Evolutionary conservation across 2,797 vertebrate genomes (phyloP).

Genomic region (Sitta carolinensis): DNA sequence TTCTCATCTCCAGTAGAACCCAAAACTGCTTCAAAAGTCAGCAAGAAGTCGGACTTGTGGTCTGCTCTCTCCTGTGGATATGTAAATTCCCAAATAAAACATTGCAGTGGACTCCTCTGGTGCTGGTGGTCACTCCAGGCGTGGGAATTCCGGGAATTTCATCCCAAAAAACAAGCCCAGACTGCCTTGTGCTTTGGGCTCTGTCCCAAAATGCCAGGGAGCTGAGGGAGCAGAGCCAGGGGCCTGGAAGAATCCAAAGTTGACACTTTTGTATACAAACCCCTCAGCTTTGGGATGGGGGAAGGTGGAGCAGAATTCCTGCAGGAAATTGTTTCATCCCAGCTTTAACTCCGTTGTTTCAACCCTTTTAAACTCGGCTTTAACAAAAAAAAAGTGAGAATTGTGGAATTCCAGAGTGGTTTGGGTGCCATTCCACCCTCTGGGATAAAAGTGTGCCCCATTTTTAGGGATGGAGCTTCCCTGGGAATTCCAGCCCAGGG

Average conservation of each 20-base stretch:
- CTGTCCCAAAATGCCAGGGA: background rate
- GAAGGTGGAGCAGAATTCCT: background rate
- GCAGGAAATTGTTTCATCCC: fast-evolving
- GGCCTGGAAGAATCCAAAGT: background rate
- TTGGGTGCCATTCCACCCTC: background rate
- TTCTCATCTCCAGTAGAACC: conserved; percentile 55
- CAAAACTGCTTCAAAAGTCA: conserved; percentile 57
- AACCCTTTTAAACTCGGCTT: background rate
- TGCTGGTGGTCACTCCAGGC: background rate
- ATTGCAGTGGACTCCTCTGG: conserved; percentile 61
- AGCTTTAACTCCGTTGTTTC: fast-evolving
- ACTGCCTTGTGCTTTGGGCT: background rate
- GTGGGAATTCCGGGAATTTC: background rate
- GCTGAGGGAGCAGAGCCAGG: background rate
- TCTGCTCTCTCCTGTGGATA: conserved; percentile 75
- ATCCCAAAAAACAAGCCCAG: background rate
- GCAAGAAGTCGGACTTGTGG: conserved; percentile 34
- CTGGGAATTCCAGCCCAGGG: background rate
- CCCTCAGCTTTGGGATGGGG: background rate
- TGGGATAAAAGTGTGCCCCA: too few relatives aligned
- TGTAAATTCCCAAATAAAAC: conserved; percentile 82
- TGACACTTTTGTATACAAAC: background rate
- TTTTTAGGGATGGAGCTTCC: background rate
- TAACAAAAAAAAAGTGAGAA: background rate
- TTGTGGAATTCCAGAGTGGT: background rate